Conservation (phyloP, 2,113 vertebrate genomes). For the Centropristis striata region DNA sequence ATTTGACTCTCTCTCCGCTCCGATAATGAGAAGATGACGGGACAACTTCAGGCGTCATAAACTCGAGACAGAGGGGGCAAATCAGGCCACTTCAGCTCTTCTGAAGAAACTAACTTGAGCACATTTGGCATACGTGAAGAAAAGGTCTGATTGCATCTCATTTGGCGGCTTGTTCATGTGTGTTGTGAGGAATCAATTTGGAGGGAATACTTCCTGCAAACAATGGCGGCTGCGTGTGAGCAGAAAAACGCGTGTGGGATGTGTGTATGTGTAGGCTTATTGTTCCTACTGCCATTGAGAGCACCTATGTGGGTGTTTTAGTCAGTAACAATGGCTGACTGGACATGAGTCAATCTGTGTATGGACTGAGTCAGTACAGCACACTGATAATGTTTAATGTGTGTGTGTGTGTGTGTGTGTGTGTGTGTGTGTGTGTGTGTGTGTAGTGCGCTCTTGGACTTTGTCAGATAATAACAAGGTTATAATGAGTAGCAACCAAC, state of each 20-base stretch:
- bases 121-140: neutral
- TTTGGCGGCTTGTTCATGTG: neutral
- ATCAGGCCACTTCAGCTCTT: neutral
- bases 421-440: neutral
- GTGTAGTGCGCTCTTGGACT: neutral
- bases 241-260: slow-evolving; percentile 47
- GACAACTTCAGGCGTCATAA: slow-evolving; percentile 24
- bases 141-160: neutral
- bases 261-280: slow-evolving; percentile 59
- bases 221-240: slow-evolving; percentile 8
- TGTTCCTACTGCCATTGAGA: slow-evolving; percentile 58
- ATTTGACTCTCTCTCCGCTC: slow-evolving; percentile 27
- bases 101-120: neutral
- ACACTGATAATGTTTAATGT: slow-evolving; percentile 33
- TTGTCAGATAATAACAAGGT: slow-evolving; percentile 19
- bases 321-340: slow-evolving; percentile 64
- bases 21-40: slow-evolving; percentile 38
- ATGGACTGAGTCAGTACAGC: slow-evolving; percentile 58
- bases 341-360: slow-evolving; percentile 66
- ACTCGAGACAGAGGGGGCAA: slow-evolving; percentile 5
- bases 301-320: slow-evolving; percentile 68
- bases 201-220: slow-evolving; percentile 24
- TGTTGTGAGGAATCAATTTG: slow-evolving; percentile 13
- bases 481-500: slow-evolving; percentile 26
- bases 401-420: slow-evolving; percentile 5